phyloP scores from a whole-genome alignment of 2,113 vertebrate species.

The Nothobranchius kuhntae region DNA sequence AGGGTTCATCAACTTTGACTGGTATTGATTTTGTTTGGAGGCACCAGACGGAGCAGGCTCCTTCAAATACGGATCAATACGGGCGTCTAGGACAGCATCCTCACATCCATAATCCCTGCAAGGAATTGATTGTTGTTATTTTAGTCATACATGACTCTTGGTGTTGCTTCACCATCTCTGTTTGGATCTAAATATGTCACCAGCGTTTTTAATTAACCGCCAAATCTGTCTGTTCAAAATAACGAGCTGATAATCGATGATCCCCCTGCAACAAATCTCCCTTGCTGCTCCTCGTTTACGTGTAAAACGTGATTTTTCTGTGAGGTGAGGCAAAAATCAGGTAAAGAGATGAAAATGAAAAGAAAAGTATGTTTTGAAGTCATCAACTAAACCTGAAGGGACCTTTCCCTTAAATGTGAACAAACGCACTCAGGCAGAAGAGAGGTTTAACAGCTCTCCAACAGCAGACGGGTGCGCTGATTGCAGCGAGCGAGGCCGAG shows the following conservation, averaged over 20 bases:
- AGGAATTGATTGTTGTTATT: constrained; percentile 12
- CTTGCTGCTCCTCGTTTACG: too few relatives aligned
- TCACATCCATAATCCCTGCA: constrained; percentile 2
- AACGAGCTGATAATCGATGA: too few relatives aligned
- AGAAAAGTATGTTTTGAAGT: constrained; percentile 20
- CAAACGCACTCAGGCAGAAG: constrained; percentile 45
- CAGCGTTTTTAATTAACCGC: not conserved
- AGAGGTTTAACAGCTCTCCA: constrained; percentile 52
- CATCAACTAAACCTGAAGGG: constrained; percentile 29
- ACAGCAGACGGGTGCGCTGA: constrained; percentile 51
- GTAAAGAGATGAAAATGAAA: constrained; percentile 20
- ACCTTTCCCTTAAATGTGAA: constrained; percentile 34
- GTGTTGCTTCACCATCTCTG: not conserved
- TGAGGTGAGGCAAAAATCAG: not conserved
- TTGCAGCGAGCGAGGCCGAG: constrained; percentile 48
- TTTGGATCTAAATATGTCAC: not conserved
- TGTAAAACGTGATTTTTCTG: too few relatives aligned
- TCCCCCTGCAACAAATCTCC: not conserved
- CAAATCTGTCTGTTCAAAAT: not conserved
- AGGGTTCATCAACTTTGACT: constrained; percentile 30
- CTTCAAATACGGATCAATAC: constrained; percentile 55
- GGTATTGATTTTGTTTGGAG: constrained; percentile 42
- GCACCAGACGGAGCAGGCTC: constrained; percentile 43
- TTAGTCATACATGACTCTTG: not conserved
- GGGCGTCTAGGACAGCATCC: constrained; percentile 29